Evolutionary conservation across 2,888 invertebrate species (phyloP), one percentile per base, ranked within the genome.

Genomic region (Ernsta delagoae): DNA sequence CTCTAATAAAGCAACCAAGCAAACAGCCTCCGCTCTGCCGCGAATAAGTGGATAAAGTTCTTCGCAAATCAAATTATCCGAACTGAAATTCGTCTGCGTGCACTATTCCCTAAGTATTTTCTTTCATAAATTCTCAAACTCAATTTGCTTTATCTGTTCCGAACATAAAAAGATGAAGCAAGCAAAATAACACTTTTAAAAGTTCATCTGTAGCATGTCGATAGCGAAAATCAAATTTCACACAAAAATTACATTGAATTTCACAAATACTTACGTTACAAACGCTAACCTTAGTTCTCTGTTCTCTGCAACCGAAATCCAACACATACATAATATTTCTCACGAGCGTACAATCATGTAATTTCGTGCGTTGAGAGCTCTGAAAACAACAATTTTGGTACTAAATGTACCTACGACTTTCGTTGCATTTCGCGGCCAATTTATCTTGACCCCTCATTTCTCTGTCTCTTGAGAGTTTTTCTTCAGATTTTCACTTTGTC

Each of bases 361-460:
- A 74, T 74, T 74, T 70, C 71, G 72, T 71, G 71, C 72, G 70
- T 65, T 73, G 71, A 71, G 69, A 72, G 67, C 72, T 65, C 67
- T 72, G 72, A 72, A 72, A 77, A 74, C 75, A 74, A 74, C 77
- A 73, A 75, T 75, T 76, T 73, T 69, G 72, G 73, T 73, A 74
- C 73, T 71, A 74, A 60, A 53, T 39, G 50, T 48, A 74, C 69
- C 72, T 48, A 74, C 70, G 73, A 74, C 75, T 74, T 71, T 75
- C 24, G 73, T 77, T 75, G 75, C 76, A 74, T 75, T 45, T 72
- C 71, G 72, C 63, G 66, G 59, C 75, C 70, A 70, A 63, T 61
- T 65, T 72, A 72, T 31, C 62, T 45, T 66, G 73, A 73, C 34
- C 56, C 31, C 54, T 54, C 34, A 36, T n/a, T n/a, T 54, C 69